Conservation (phyloP, 2,113 vertebrate genomes). For the Nesoenas mayeri region DNA sequence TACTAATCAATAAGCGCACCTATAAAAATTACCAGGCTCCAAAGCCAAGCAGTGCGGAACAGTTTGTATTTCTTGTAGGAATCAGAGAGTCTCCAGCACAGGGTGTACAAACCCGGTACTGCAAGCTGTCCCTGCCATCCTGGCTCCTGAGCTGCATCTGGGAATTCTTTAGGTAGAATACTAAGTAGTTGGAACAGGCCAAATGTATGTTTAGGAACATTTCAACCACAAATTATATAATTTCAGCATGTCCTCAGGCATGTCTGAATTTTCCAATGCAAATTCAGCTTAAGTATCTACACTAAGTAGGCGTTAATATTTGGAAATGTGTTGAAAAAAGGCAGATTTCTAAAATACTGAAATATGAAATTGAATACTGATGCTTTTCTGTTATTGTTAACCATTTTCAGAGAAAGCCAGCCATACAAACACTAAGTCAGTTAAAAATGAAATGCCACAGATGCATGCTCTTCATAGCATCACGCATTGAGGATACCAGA, state of each 20-base stretch:
- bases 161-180: background rate
- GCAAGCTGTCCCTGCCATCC: background rate
- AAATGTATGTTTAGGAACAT: background rate
- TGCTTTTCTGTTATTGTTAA: background rate
- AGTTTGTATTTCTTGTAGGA: fast-evolving
- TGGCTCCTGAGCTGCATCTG: background rate
- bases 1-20: background rate
- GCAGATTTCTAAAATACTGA: background rate
- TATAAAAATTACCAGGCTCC: background rate
- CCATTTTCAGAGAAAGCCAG: background rate
- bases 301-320: background rate
- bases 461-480: background rate
- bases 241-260: background rate
- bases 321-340: background rate
- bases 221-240: background rate
- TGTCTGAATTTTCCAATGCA: background rate
- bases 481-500: background rate
- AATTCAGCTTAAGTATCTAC: background rate
- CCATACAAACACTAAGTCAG: background rate
- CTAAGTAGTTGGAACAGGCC: background rate
- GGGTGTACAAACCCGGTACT: background rate
- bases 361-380: background rate
- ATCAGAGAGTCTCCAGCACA: background rate
- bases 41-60: background rate
- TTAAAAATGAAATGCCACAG: background rate